Base-by-base conservation (phyloP, 2,797 vertebrate genomes). In the Sphaeramia orbicularis region DNA sequence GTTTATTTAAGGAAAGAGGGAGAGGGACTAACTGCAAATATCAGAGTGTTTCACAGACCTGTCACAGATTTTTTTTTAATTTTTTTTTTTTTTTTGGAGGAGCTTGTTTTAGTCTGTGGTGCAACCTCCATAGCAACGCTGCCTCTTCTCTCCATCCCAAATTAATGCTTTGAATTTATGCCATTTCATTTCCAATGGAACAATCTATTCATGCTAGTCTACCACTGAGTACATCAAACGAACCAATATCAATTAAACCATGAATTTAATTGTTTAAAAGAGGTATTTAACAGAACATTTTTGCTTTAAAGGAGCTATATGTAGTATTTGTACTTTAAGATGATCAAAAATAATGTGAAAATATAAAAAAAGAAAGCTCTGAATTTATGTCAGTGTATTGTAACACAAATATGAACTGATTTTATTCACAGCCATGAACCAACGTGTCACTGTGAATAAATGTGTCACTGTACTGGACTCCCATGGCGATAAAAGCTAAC, bases 111-210 rank as follows among this genome's bases (percentile, higher is more conserved):
- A 59, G 50, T 35, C 42, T 49, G 56, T 63, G 50, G 10, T 51
- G 48, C 52, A 60, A 66, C 66, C 74, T 51, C 85, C 84, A 85
- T 85, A 74, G 86, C 83, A 89, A 86, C 76, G 24, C 71, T 62
- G 44, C 36, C 55, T 69, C 78, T 78, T 60, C 65, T 57, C 70
- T 76, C 43, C 7, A 30, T 11, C 57, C 44, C 79, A 85, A 76
- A 90, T 92, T 87, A 88, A 68, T 86, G 86, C 84, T 89, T 89
- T 89, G 86, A 90, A 70, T 86, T 78, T 79, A 89, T 89, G 78
- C 81, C 63, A 67, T 86, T 87, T 81, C 63, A 53, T 54, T 81
- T 71, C 65, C 84, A 89, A 84, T 66, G 62, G 37, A 83, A 63
- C 71, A 79, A 79, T 81, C 74, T 51, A 59, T 66, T 86, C 76